phyloP scores from a whole-genome alignment of 2,113 vertebrate genomes.

The Trogon melanurus region DNA sequence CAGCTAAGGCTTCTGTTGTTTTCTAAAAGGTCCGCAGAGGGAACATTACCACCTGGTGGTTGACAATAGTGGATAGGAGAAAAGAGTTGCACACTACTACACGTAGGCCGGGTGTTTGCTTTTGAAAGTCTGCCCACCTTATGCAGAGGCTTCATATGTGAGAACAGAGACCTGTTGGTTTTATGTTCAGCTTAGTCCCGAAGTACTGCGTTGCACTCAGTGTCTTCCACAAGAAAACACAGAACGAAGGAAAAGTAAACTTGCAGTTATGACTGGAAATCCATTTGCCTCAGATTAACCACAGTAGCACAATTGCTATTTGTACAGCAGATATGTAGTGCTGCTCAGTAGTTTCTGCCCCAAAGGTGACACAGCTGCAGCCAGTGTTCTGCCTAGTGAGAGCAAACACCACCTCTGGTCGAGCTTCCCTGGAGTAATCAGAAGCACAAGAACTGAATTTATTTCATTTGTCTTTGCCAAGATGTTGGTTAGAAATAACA shows the following conservation, averaged over 20 bases:
- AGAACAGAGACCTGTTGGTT: background rate
- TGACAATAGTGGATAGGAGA: background rate
- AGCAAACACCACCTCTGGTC: background rate
- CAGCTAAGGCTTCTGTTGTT: background rate
- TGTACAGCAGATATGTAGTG: background rate
- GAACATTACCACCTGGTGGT: constrained; percentile 63
- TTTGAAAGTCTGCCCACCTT: background rate
- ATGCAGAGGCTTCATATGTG: background rate
- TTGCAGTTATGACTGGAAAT: background rate
- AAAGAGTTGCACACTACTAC: background rate
- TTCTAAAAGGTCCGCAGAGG: background rate
- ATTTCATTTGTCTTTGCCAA: background rate
- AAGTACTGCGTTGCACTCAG: rapidly evolving
- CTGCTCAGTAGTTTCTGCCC: background rate
- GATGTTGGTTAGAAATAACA: background rate
- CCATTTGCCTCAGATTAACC: background rate
- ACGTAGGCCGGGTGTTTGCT: background rate
- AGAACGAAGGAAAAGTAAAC: background rate
- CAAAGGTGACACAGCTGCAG: background rate
- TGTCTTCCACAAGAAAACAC: background rate
- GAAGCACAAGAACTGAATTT: background rate
- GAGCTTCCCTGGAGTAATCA: background rate
- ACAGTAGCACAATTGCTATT: background rate
- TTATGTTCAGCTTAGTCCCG: background rate
- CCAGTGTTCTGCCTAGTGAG: background rate